Evolutionary conservation across 1,140 invertebrate species (phyloP).

Genomic region (Musca vetustissima): DNA sequence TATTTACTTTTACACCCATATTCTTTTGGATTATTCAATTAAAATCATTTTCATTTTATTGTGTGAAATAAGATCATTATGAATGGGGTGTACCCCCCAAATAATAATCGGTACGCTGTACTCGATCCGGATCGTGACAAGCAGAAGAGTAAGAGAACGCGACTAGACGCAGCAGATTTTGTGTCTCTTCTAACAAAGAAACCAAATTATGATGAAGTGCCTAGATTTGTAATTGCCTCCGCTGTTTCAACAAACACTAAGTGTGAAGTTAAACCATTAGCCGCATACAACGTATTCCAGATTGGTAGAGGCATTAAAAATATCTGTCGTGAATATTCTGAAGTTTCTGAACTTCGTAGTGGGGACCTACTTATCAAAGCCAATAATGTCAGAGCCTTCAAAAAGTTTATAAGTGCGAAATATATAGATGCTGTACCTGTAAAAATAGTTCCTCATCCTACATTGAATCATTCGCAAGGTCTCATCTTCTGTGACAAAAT

Average conservation of each 20-base stretch:
- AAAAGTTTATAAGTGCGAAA: constrained; percentile 5
- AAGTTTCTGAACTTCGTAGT: background rate
- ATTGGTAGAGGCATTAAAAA: constrained; percentile 18
- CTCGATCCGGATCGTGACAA: background rate
- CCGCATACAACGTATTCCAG: constrained; percentile 17
- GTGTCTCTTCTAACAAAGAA: background rate
- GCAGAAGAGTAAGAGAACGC: background rate
- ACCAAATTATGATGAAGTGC: constrained; percentile 5
- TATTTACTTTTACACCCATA: too few relatives aligned
- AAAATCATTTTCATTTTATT: too few relatives aligned
- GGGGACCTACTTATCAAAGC: constrained; percentile 13
- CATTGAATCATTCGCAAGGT: too few relatives aligned
- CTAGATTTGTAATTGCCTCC: background rate
- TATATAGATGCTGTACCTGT: background rate
- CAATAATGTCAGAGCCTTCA: background rate
- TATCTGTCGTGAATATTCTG: background rate
- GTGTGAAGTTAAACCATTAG: background rate
- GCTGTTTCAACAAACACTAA: background rate
- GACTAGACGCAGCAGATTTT: background rate
- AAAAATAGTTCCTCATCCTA: too few relatives aligned
- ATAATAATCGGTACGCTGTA: too few relatives aligned
- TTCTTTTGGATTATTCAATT: too few relatives aligned
- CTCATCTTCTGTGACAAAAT: background rate
- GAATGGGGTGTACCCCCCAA: too few relatives aligned
- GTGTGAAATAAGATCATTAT: background rate